phyloP scores from a whole-genome alignment of 2,113 vertebrate species.

The Mionectes macconnelli region DNA sequence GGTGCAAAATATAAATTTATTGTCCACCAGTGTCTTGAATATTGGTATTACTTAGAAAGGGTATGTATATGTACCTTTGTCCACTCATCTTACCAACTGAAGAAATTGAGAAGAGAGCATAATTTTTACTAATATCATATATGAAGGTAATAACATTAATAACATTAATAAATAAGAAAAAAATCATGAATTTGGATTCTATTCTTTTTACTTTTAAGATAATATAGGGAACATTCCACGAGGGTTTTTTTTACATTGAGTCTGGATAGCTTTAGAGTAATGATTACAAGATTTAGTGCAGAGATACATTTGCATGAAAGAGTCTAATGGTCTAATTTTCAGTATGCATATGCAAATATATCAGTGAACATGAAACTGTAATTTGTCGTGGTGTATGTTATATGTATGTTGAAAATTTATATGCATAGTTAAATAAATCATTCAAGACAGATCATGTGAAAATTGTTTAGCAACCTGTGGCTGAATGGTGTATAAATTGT shows the following conservation, averaged over 20 bases:
- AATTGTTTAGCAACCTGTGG: neutral
- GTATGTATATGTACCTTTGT: fast-evolving
- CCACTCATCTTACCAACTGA: neutral
- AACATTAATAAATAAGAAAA: neutral
- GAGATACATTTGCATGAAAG: neutral
- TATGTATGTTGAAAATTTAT: neutral
- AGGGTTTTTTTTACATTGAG: neutral
- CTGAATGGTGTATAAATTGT: neutral
- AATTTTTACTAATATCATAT: neutral
- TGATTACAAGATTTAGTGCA: neutral
- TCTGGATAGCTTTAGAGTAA: neutral
- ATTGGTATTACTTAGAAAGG: neutral
- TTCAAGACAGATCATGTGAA: neutral
- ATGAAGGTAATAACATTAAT: neutral
- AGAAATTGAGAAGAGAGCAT: neutral
- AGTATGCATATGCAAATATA: neutral
- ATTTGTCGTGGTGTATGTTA: neutral
- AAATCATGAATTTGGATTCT: neutral
- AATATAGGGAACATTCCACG: neutral
- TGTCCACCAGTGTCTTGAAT: neutral
- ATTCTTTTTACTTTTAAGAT: neutral
- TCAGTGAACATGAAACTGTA: neutral
- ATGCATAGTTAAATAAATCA: neutral
- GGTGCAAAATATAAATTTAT: neutral
- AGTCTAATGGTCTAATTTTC: neutral